These are phyloP conservation scores for Plebejus melissa DNA, from an alignment of 2,888 invertebrate species.

Conservation along the genomic window DNA sequence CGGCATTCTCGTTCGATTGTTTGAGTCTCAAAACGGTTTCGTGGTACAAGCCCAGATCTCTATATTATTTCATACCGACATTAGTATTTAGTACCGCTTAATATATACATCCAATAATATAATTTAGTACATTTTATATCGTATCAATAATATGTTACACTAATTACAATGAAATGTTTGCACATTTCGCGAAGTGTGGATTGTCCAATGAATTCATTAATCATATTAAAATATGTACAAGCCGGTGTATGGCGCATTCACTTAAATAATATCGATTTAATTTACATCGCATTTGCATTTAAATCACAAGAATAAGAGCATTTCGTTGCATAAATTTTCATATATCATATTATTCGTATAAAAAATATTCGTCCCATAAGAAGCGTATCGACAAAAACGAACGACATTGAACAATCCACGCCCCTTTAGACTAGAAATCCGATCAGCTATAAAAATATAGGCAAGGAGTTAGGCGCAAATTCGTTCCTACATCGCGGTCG, in stretches of 20 bases:
- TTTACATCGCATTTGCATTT: conserved; percentile 7
- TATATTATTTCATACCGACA: neutral
- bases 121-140: conserved; percentile 19
- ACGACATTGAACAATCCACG: conserved; percentile 30
- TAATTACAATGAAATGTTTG: conserved; percentile 16
- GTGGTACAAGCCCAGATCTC: too few species aligned
- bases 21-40: too few species aligned
- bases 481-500: conserved; percentile 37
- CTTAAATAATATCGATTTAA: neutral
- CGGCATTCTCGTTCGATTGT: too few species aligned
- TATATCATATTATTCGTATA: neutral
- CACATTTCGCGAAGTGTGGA: conserved; percentile 17
- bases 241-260: neutral
- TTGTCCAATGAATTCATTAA: conserved; percentile 10
- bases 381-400: neutral
- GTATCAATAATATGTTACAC: neutral
- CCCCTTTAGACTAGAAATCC: conserved; percentile 65
- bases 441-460: conserved; percentile 66
- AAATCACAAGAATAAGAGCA: conserved; percentile 7
- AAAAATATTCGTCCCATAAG: neutral
- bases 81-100: conserved; percentile 3
- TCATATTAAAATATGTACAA: conserved; percentile 2
- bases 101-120: conserved; percentile 14
- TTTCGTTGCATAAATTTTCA: neutral
- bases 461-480: conserved; percentile 59